These are phyloP conservation scores for Podiceps cristatus DNA, from an alignment of 2,113 vertebrate genomes.

Conservation along the genomic window DNA sequence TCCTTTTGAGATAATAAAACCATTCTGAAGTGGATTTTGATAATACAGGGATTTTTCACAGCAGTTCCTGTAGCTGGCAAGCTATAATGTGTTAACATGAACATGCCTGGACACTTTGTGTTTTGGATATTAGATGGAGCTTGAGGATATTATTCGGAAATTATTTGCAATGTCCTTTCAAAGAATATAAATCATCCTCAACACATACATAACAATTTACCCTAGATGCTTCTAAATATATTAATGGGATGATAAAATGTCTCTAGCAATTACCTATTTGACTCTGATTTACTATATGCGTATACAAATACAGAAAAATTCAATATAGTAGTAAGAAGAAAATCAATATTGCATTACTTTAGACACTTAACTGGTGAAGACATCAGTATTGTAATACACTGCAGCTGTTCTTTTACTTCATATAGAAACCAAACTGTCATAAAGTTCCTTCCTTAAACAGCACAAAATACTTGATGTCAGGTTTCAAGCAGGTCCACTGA, in stretches of 20 bases:
- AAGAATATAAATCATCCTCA: neutral
- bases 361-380: neutral
- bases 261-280: neutral
- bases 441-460: neutral
- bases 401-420: neutral
- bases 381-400: neutral
- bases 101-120: neutral
- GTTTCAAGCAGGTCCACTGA: neutral
- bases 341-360: neutral
- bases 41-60: neutral
- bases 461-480: neutral
- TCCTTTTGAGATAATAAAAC: neutral
- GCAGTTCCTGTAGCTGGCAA: neutral
- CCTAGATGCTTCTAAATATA: neutral
- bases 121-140: neutral
- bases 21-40: neutral
- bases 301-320: neutral
- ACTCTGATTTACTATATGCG: neutral
- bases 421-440: neutral
- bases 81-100: neutral
- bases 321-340: neutral
- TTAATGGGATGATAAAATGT: neutral
- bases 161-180: conserved; percentile 28
- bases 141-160: conserved; percentile 21
- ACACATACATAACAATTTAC: neutral